Base-by-base conservation (phyloP, 1,140 invertebrate species). In the Drosophila grimshawi region DNA sequence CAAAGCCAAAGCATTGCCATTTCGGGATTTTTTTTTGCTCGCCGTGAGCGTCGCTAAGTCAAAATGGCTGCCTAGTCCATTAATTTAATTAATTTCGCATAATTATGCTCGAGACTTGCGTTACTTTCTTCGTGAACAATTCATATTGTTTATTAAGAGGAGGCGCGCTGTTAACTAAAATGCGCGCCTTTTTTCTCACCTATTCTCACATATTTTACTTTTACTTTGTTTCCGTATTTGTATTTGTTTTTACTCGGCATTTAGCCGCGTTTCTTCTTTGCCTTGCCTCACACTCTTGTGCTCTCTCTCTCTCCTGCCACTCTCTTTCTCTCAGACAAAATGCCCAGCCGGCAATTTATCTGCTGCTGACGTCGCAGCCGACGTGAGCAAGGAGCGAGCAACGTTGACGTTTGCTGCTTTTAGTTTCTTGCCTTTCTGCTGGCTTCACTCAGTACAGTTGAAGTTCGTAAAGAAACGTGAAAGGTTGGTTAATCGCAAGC, bases 241-340 rank as follows among this genome's bases (percentile, higher is more conserved):
- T 80, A 86, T 88, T 88, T 89, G 85, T 88, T 88, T 88, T 89
- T 85, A 85, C 81, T 68, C 67, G 64, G 37, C 80, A 80, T 80
- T 83, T 83, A 85, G 62, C 81, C 11, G 64, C 49, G 56, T 61
- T 61, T 73, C 53, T 57, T 49, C 70, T 68, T 71, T 73, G 37
- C 56, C 49, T 71, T 73, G 37, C 56, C 49, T 55, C 49, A 29
- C 64, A 46, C 51, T 43, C 49, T 68, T 68, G 5, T n/a, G 32
- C 62, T 29, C 46, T 43, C 61, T 33, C 70, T 30, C 43, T 46
- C 37, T 37, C 33, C 30, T 48, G 11, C 30, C 10, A 7, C 45
- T 33, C 45, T 66, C 11, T n/a, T 27, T 68, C 68, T 85, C 57
- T 66, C 49, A 51, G 61, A 48, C 53, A 60, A 79, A 71, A 45